Evolutionary conservation across 1,140 invertebrate genomes (phyloP), one percentile per base, ranked within the genome.

Genomic region (Drosophila malerkotliana): DNA sequence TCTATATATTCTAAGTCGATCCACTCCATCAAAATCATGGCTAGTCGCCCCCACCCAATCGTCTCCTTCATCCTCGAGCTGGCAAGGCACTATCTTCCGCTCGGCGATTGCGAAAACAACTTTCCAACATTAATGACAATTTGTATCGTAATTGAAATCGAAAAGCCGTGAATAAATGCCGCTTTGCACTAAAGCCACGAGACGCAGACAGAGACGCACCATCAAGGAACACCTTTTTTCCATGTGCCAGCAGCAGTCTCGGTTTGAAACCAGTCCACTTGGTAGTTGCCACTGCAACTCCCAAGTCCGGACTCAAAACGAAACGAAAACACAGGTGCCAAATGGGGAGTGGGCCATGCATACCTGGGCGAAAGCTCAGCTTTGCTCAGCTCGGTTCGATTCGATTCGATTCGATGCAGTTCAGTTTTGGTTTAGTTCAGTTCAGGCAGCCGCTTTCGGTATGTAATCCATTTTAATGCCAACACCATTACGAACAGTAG

Each of bases 81-180:
- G 41, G 41, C 39, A 1, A 4, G n/a, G 15, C 41, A 45, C 48
- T 74, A 74, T 71, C 55, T 47, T 55, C 28, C 47, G 59, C 15
- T 21, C 53, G 34, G 47, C 45, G 59, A 62, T 83, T 79, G 79
- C 80, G 71, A 79, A 88, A 88, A 83, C 83, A 88, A 88, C 83
- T 88, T 88, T 88, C 83, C 79, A 88, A 88, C 83, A 83, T 88
- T 88, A 88, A 88, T 89, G 83, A 88, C 84, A 83, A 88, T 88
- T 88, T 88, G 83, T 88, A 88, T 88, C 84, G 83, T 88, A 88
- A 88, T 88, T 88, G 84, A 88, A 88, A 88, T 88, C 83, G 83
- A 88, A 88, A 89, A 83, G 83, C 83, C 83, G 83, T 88, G 84
- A 88, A 88, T 88, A 88, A 88, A 88, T 88, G 83, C 83, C 84